phyloP scores from a whole-genome alignment of 2,888 invertebrate species.

The Drosophila anomelani region DNA sequence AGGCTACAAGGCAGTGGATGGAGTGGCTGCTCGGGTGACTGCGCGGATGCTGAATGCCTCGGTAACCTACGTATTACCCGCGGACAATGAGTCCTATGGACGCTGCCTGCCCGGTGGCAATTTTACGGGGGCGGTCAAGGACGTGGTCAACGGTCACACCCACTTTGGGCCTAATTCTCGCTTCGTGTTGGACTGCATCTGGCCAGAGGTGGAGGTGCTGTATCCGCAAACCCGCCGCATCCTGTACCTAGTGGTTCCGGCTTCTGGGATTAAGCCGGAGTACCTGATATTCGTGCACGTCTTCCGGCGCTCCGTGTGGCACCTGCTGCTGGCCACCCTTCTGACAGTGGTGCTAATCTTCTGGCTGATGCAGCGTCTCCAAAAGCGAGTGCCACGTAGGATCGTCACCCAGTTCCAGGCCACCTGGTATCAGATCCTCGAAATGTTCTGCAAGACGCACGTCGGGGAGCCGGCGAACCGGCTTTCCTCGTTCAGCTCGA shows the following conservation, averaged over 20 bases:
- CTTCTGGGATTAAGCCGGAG: slow-evolving; percentile 72
- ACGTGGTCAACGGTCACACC: slow-evolving; percentile 63
- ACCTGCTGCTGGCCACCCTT: slow-evolving; percentile 62
- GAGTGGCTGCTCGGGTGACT: slow-evolving; percentile 29
- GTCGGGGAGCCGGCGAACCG: slow-evolving; percentile 74
- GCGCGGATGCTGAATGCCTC: slow-evolving; percentile 73
- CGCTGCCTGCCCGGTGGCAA: slow-evolving; percentile 62
- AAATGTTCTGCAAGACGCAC: slow-evolving; percentile 74
- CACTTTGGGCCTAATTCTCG: slow-evolving; percentile 79
- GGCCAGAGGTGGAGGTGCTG: slow-evolving; percentile 60
- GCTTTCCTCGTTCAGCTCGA: slow-evolving; percentile 67
- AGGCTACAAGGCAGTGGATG: slow-evolving; percentile 36
- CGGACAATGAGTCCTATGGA: slow-evolving; percentile 74
- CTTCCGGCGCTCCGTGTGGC: slow-evolving; percentile 71
- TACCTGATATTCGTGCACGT: slow-evolving; percentile 77
- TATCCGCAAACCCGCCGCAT: slow-evolving; percentile 73
- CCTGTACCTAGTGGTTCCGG: slow-evolving; percentile 78
- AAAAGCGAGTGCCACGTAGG: slow-evolving; percentile 36
- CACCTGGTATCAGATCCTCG: slow-evolving; percentile 68
- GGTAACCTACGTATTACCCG: slow-evolving; percentile 67
- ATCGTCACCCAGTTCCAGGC: slow-evolving; percentile 7
- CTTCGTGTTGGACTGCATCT: slow-evolving; percentile 64
- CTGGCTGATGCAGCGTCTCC: slow-evolving; percentile 38
- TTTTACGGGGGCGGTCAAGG: slow-evolving; percentile 69
- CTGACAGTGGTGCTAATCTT: slow-evolving; percentile 45